Percentiles rank a stretch among this genome's conserved stretches.
Evolutionary conservation across 2,113 vertebrate species (phyloP).

Genomic region (Aegypius monachus): DNA sequence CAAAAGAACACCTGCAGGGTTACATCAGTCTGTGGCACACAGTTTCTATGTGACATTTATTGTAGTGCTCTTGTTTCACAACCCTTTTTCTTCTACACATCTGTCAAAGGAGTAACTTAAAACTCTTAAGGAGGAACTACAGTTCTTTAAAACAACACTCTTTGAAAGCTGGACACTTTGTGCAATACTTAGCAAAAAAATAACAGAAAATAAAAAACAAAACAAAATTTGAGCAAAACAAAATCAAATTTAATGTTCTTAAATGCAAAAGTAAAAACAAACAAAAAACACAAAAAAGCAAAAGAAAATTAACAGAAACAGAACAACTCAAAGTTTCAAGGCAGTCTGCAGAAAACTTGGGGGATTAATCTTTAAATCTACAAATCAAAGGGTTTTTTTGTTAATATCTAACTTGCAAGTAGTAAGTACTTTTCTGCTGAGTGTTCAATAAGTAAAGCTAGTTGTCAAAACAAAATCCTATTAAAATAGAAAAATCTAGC

Average conservation of each 20-base stretch:
- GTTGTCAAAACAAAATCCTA: slow-evolving; percentile 75
- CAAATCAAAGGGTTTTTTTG: slow-evolving; percentile 75
- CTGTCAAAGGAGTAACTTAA: slow-evolving; percentile 5
- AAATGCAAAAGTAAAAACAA: slow-evolving; percentile 92
- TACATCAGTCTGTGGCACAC: neutral
- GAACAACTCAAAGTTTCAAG: slow-evolving; percentile 87
- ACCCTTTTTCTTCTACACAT: slow-evolving; percentile 7
- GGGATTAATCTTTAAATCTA: slow-evolving; percentile 83
- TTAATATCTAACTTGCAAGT: slow-evolving; percentile 80
- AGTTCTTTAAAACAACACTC: slow-evolving; percentile 12
- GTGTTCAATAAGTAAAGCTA: slow-evolving; percentile 77
- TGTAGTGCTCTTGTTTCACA: neutral
- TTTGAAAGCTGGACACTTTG: slow-evolving; percentile 61
- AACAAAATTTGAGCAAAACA: slow-evolving; percentile 92
- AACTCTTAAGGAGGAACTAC: neutral
- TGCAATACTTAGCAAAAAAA: slow-evolving; percentile 73
- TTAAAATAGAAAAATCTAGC: slow-evolving; percentile 75
- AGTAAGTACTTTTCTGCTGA: slow-evolving; percentile 79
- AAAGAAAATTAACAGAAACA: slow-evolving; percentile 86
- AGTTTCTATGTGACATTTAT: neutral
- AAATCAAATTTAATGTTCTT: slow-evolving; percentile 99
- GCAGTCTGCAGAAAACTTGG: slow-evolving; percentile 82
- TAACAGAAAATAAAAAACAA: slow-evolving; percentile 89
- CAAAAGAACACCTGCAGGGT: neutral
- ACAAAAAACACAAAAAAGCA: slow-evolving; percentile 88